These are phyloP conservation scores for Cotesia vestalis DNA, from an alignment of 1,140 invertebrate species.

Conservation along the genomic window DNA sequence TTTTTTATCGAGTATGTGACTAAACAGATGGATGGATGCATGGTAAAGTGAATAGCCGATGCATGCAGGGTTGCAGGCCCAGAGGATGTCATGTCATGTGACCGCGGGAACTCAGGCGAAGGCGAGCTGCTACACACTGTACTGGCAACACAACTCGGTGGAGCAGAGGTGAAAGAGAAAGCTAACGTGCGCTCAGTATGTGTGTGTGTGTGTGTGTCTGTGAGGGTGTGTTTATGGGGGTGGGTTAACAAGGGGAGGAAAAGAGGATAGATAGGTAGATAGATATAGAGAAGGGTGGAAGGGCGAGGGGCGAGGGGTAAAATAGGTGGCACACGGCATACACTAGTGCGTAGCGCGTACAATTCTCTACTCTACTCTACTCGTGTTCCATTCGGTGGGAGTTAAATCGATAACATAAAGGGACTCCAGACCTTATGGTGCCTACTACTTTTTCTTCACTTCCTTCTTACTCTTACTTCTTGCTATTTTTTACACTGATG, in stretches of 20 bases:
- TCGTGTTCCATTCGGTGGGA: conserved; percentile 43
- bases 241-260: background rate
- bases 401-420: conserved; percentile 58
- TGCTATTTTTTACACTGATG: conserved; percentile 9
- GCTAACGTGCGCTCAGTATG: background rate
- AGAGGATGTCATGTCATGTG: background rate
- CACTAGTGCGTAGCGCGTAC: conserved; percentile 41
- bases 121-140: no score
- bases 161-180: conserved; percentile 4
- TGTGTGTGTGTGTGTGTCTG: background rate
- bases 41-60: background rate
- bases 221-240: no score
- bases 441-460: conserved; percentile 45
- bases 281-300: conserved; percentile 1
- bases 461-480: conserved; percentile 37
- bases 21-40: background rate
- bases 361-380: conserved; percentile 40
- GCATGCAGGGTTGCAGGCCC: background rate
- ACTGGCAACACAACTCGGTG: no score
- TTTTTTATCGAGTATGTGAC: background rate
- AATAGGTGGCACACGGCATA: conserved; percentile 43
- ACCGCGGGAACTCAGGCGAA: conserved; percentile 13
- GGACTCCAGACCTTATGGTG: conserved; percentile 58
- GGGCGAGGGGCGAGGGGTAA: conserved; percentile 22
- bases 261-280: conserved; percentile 15